phyloP scores from a whole-genome alignment of 2,113 vertebrate species.

The Onychostruthus taczanowskii region DNA sequence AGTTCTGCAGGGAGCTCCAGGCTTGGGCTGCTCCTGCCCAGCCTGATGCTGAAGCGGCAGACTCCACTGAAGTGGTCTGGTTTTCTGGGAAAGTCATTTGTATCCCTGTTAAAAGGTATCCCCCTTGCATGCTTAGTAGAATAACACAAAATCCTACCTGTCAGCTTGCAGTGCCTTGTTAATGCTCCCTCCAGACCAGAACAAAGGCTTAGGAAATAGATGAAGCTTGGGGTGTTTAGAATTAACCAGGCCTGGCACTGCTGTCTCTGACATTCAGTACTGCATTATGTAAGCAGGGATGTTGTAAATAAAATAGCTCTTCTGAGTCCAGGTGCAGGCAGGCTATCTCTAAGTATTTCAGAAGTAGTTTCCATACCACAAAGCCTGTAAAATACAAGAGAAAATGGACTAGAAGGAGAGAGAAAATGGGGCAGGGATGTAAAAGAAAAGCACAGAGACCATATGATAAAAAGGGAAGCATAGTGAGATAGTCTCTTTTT shows the following conservation, averaged over 20 bases:
- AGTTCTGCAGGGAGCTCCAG: not conserved
- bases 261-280: not conserved
- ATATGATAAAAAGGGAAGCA: not conserved
- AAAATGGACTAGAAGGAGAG: not conserved
- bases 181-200: not conserved
- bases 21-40: not conserved
- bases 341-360: not conserved
- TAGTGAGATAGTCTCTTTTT: not conserved
- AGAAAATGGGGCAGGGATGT: not conserved
- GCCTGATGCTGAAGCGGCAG: fast-evolving
- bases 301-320: not conserved
- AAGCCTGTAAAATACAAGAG: not conserved
- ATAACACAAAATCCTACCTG: not conserved
- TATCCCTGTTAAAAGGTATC: not conserved
- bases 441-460: not conserved
- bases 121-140: not conserved
- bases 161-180: not conserved
- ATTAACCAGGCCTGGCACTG: not conserved
- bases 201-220: not conserved
- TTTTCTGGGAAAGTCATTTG: not conserved
- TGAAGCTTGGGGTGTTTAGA: not conserved
- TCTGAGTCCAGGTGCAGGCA: not conserved
- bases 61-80: not conserved
- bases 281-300: not conserved
- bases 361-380: not conserved